Percentiles rank a stretch among this genome's conserved stretches.
phyloP scores from a whole-genome alignment of 2,113 vertebrate species.

The Aythya baeri region DNA sequence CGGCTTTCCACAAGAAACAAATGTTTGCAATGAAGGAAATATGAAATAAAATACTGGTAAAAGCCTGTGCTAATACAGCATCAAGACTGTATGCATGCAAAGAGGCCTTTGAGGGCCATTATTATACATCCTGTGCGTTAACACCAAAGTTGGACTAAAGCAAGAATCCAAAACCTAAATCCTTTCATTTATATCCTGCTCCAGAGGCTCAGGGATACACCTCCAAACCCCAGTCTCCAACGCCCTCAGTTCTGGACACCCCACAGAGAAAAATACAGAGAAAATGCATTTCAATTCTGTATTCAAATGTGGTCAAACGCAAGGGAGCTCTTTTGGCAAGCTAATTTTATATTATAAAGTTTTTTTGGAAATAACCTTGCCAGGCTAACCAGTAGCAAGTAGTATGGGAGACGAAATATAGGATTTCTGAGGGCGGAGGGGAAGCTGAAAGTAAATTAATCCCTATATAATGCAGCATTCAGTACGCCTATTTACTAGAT shows the following conservation, averaged over 20 bases:
- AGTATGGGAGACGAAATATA: background rate
- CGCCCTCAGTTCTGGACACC: background rate
- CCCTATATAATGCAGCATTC: background rate
- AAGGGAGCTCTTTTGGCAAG: background rate
- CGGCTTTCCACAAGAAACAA: constrained; percentile 10
- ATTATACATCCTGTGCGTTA: background rate
- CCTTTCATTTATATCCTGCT: background rate
- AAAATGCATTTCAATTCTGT: background rate
- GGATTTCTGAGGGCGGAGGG: background rate
- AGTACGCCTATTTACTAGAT: background rate
- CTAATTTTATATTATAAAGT: background rate
- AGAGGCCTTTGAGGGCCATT: constrained; percentile 19
- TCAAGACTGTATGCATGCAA: constrained; percentile 8
- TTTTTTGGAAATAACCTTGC: background rate
- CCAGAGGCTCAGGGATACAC: background rate
- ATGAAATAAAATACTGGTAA: constrained; percentile 32
- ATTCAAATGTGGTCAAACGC: background rate
- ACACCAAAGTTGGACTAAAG: background rate
- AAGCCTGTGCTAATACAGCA: background rate
- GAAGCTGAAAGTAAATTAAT: constrained; percentile 6
- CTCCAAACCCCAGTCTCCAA: background rate
- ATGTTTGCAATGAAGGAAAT: background rate
- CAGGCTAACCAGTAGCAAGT: background rate
- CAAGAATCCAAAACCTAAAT: background rate
- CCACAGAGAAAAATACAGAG: background rate